A percentile compares a stretch with the other conserved stretches of the same genome.
phyloP scores from a whole-genome alignment of 1,140 invertebrate genomes.

The Eupristina koningsbergeri region DNA sequence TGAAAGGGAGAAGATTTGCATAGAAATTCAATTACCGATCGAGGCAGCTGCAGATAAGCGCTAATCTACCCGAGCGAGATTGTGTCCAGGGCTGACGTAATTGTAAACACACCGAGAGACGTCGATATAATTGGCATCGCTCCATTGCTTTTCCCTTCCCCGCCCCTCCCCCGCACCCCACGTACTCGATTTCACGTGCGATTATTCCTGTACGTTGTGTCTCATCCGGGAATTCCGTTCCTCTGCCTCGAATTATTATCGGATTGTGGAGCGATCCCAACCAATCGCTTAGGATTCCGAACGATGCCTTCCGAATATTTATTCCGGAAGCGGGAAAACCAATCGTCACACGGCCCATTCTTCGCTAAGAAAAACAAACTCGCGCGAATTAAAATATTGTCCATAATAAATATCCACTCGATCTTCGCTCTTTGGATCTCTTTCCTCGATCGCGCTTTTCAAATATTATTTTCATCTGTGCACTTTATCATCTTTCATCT shows the following conservation, averaged over 20 bases:
- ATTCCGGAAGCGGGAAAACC: neutral
- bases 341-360: neutral
- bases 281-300: neutral
- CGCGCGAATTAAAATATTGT: neutral
- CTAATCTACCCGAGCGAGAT: constrained; percentile 14
- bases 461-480: neutral
- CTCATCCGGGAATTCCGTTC: constrained; percentile 29
- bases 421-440: too few relatives aligned
- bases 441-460: too few relatives aligned
- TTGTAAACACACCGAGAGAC: constrained; percentile 30
- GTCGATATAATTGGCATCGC: neutral
- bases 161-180: neutral
- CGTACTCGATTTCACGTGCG: too few relatives aligned
- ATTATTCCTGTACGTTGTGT: neutral
- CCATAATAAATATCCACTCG: constrained; percentile 29
- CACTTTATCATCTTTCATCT: neutral
- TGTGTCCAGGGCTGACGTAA: constrained; percentile 32
- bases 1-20: constrained; percentile 3
- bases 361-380: neutral
- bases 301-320: neutral
- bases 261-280: neutral
- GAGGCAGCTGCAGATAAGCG: constrained; percentile 13
- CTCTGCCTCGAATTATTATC: neutral
- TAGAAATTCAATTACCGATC: constrained; percentile 36
- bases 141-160: constrained; percentile 2